Evolutionary conservation across 1,140 invertebrate species (phyloP).

Genomic region (Nasonia longicornis): DNA sequence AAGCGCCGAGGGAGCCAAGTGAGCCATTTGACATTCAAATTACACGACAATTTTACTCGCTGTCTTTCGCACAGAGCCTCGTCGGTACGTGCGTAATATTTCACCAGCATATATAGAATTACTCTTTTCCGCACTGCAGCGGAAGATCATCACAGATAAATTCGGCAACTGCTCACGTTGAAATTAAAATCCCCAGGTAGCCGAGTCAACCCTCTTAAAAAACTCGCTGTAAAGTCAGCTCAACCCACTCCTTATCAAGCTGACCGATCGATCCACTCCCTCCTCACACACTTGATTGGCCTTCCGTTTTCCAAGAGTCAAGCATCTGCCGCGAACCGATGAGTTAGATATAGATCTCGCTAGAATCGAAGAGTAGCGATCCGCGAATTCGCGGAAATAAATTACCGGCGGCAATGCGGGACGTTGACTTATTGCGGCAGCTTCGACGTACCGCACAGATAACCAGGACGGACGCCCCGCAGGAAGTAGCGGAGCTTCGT

Average conservation of each 20-base stretch:
- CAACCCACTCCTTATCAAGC: background rate
- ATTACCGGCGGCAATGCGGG: constrained; percentile 1
- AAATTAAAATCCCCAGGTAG: too few relatives aligned
- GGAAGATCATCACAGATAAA: background rate
- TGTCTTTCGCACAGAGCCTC: background rate
- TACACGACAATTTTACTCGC: background rate
- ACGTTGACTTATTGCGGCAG: constrained; percentile 27
- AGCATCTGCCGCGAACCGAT: background rate
- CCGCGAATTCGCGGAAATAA: constrained; percentile 33
- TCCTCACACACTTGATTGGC: background rate
- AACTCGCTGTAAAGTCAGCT: too few relatives aligned
- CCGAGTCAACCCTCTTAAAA: too few relatives aligned
- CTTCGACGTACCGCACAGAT: constrained; percentile 8
- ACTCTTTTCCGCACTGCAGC: background rate
- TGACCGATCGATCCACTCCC: background rate
- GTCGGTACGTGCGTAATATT: background rate
- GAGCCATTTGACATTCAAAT: constrained; percentile 8
- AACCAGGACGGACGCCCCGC: constrained; percentile 10
- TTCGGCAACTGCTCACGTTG: background rate
- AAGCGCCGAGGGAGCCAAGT: background rate
- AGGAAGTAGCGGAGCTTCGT: background rate
- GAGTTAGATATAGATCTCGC: background rate
- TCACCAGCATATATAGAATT: background rate
- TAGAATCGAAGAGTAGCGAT: background rate
- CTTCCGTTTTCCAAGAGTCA: background rate